A percentile compares a stretch with the other conserved stretches of the same genome.
phyloP scores from a whole-genome alignment of 2,888 invertebrate genomes.

The Melinaea marsaeus region DNA sequence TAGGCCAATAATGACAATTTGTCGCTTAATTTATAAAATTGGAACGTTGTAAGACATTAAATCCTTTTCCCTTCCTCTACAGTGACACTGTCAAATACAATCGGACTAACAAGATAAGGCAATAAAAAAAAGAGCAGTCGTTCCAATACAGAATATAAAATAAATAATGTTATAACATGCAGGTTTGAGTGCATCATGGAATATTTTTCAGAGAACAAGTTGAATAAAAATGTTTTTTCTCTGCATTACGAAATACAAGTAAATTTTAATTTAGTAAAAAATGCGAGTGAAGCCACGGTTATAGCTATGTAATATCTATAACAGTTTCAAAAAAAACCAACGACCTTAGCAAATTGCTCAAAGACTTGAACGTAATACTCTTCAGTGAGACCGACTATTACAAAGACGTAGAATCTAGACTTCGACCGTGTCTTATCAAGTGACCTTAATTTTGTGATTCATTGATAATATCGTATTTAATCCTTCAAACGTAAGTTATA shows the following conservation, averaged over 20 bases:
- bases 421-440: slow-evolving; percentile 18
- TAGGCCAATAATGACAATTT: no score
- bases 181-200: no score
- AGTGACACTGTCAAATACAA: no score
- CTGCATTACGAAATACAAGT: background rate
- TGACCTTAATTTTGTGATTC: slow-evolving; percentile 40
- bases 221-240: background rate
- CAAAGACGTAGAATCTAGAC: slow-evolving; percentile 35
- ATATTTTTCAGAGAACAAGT: background rate
- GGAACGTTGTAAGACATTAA: no score
- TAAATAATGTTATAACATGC: no score
- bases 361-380: slow-evolving; percentile 60
- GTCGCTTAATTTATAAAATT: no score
- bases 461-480: slow-evolving; percentile 2
- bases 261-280: background rate
- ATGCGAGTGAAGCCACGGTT: slow-evolving; percentile 15
- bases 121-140: no score
- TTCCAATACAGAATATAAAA: no score
- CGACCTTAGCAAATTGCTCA: slow-evolving; percentile 52
- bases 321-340: background rate
- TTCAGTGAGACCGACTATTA: slow-evolving; percentile 42
- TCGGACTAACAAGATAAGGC: no score
- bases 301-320: slow-evolving; percentile 15
- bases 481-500: no score
- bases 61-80: no score